These are phyloP conservation scores for Acanthaster planci DNA, from an alignment of 35 echinoderm and acorn worm genomes.

Conservation along the genomic window DNA sequence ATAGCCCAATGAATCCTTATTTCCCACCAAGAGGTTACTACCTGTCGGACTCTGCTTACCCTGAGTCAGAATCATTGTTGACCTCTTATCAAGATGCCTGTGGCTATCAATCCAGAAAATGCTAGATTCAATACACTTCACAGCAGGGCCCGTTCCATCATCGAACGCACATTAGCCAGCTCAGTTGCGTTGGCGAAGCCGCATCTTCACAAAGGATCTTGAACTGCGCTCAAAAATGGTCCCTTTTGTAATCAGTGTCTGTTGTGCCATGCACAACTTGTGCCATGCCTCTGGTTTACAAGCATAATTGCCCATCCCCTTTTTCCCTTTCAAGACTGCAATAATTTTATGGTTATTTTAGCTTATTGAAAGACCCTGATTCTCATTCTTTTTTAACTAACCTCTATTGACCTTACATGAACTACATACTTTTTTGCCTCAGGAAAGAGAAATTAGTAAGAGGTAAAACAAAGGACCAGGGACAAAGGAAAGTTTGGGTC, in stretches of 20 bases:
- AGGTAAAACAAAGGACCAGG: neutral
- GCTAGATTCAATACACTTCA: neutral
- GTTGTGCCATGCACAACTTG: neutral
- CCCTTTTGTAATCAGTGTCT: neutral
- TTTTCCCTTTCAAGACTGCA: neutral
- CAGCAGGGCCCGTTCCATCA: neutral
- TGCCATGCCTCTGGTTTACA: neutral
- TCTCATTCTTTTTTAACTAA: neutral
- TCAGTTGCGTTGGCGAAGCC: neutral
- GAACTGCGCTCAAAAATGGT: neutral
- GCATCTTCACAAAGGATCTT: neutral
- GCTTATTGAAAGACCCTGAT: neutral
- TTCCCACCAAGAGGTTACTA: neutral
- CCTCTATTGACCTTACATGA: neutral
- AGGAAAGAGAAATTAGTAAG: neutral
- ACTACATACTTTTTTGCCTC: neutral
- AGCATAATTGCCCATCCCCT: neutral
- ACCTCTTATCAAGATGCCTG: slow-evolving; percentile 8
- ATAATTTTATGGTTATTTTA: neutral
- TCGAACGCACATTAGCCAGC: neutral
- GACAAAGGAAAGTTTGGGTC: neutral
- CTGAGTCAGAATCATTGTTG: neutral
- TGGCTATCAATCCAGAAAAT: neutral
- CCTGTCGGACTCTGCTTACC: neutral
- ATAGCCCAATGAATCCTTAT: neutral